These are phyloP conservation scores for Amphiprion ocellaris DNA, from an alignment of 2,113 vertebrate species.

Conservation along the genomic window DNA sequence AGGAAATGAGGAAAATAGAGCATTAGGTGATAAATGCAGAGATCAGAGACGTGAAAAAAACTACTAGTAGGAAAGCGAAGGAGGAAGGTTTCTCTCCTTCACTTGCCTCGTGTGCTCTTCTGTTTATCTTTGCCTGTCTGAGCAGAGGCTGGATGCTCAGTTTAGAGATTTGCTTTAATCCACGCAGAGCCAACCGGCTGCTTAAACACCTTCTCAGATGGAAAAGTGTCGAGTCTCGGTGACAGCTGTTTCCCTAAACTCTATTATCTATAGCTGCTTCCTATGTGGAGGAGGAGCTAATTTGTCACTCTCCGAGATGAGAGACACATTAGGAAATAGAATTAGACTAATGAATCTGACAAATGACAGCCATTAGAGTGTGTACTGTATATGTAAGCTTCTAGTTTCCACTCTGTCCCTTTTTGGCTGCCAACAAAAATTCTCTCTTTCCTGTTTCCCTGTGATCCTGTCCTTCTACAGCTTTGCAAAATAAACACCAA, in stretches of 20 bases:
- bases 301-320: constrained; percentile 56
- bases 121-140: constrained; percentile 12
- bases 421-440: constrained; percentile 35
- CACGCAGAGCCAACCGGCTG: constrained; percentile 34
- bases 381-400: constrained; percentile 14
- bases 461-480: not conserved
- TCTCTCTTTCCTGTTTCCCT: constrained; percentile 5
- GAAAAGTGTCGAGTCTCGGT: constrained; percentile 27
- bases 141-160: constrained; percentile 23
- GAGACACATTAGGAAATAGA: constrained; percentile 63
- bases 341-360: constrained; percentile 67
- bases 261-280: constrained; percentile 43
- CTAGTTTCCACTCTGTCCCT: constrained; percentile 24
- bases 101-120: not conserved
- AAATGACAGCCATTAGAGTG: constrained; percentile 62
- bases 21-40: constrained; percentile 1
- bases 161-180: constrained; percentile 59
- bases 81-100: not conserved
- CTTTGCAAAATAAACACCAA: constrained; percentile 16
- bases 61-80: not conserved
- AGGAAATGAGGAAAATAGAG: constrained; percentile 8
- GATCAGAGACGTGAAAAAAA: constrained; percentile 4
- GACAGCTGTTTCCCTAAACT: constrained; percentile 52
- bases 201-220: constrained; percentile 44
- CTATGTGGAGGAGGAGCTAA: constrained; percentile 30